Evolutionary conservation across 2,113 vertebrate species (phyloP).

Genomic region (Perca flavescens): DNA sequence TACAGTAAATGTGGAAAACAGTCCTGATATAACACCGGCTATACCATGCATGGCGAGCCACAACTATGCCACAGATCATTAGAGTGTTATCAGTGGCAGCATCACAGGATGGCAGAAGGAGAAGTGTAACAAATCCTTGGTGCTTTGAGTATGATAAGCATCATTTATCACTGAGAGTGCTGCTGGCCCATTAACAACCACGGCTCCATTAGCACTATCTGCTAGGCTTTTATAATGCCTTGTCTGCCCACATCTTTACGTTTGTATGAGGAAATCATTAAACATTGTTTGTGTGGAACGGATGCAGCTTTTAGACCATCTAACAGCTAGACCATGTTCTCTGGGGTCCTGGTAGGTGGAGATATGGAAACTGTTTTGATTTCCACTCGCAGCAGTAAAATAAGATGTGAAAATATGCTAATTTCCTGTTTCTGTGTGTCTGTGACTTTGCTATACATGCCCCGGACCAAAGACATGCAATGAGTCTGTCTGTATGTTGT

Average conservation of each 20-base stretch:
- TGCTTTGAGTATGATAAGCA: constrained; percentile 79
- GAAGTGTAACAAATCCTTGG: constrained; percentile 82
- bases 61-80: constrained; percentile 64
- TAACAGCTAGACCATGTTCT: constrained; percentile 63
- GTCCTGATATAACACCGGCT: constrained; percentile 22
- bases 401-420: constrained; percentile 9
- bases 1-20: not conserved
- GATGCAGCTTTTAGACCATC: constrained; percentile 52
- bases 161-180: constrained; percentile 85
- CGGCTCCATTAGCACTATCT: constrained; percentile 85
- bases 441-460: not conserved
- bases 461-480: not conserved
- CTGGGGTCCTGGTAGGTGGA: constrained; percentile 55
- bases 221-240: constrained; percentile 79
- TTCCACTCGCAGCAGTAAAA: constrained; percentile 32
- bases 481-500: not conserved
- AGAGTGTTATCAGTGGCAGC: constrained; percentile 73
- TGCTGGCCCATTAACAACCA: constrained; percentile 85
- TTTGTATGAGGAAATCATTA: constrained; percentile 84
- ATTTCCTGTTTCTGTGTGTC: not conserved
- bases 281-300: constrained; percentile 78
- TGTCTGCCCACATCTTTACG: constrained; percentile 77
- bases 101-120: constrained; percentile 73
- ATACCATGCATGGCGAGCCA: constrained; percentile 36
- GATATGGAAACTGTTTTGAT: constrained; percentile 57